A percentile compares a stretch with the other conserved stretches of the same genome.
phyloP scores from a whole-genome alignment of 2,888 invertebrate species.

The Apotomis turbidana region DNA sequence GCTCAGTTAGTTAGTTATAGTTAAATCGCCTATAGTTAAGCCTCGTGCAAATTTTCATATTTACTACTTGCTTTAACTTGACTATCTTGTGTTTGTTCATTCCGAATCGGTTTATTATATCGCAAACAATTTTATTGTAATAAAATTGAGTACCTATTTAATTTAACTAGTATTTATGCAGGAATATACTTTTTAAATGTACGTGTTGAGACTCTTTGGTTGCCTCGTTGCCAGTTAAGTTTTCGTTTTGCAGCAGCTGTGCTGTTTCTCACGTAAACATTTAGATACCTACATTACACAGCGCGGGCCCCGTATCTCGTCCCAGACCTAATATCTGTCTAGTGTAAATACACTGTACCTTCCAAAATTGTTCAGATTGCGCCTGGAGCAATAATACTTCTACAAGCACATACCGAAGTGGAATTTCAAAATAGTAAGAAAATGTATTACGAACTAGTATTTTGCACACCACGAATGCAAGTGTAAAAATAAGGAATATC shows the following conservation, averaged over 20 bases:
- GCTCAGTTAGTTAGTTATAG: too few species aligned
- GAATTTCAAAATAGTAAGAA: not conserved
- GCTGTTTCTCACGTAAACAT: not conserved
- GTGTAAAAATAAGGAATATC: too few species aligned
- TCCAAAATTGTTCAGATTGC: slow-evolving; percentile 34
- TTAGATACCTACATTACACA: not conserved
- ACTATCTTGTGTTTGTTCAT: too few species aligned
- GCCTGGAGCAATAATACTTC: slow-evolving; percentile 13
- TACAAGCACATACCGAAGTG: not conserved
- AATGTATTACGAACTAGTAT: not conserved
- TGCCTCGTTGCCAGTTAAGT: not conserved
- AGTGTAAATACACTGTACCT: slow-evolving; percentile 24
- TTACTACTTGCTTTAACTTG: too few species aligned
- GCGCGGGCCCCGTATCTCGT: slow-evolving; percentile 16
- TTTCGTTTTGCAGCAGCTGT: not conserved
- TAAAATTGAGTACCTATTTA: too few species aligned
- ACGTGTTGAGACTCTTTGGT: too few species aligned
- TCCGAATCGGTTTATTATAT: too few species aligned
- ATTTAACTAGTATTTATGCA: too few species aligned
- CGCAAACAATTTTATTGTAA: too few species aligned
- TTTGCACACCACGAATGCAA: not conserved
- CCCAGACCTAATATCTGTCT: slow-evolving; percentile 35
- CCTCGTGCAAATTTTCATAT: too few species aligned
- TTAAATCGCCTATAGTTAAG: too few species aligned
- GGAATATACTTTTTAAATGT: too few species aligned